Percentiles rank a stretch among this genome's conserved stretches.
phyloP scores from a whole-genome alignment of 2,113 vertebrate genomes.

The Peromyscus polionotus region DNA sequence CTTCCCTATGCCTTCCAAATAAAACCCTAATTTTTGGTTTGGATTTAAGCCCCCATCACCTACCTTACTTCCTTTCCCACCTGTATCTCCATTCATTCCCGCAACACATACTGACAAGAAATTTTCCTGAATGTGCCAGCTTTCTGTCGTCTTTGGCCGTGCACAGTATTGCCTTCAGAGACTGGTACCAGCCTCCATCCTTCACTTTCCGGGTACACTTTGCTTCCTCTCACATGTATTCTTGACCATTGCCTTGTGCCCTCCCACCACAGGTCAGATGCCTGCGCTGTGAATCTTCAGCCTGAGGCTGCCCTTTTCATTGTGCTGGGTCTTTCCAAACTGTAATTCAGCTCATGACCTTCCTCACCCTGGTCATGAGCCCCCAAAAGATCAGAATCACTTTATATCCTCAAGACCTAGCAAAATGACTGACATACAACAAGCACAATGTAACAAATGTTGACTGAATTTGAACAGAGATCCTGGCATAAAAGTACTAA shows the following conservation, averaged over 20 bases:
- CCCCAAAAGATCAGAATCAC: not conserved
- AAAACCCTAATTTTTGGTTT: slow-evolving; percentile 35
- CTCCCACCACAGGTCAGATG: not conserved
- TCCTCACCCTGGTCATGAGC: not conserved
- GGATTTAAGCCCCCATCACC: not conserved
- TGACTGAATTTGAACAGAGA: slow-evolving; percentile 53
- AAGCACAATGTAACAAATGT: not conserved
- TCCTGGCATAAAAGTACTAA: not conserved
- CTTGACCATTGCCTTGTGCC: not conserved
- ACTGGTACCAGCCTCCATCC: not conserved
- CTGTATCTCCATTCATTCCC: not conserved
- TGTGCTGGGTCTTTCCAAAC: not conserved
- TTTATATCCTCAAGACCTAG: slow-evolving; percentile 13
- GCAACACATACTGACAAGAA: not conserved
- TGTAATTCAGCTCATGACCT: not conserved
- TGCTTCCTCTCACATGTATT: not conserved
- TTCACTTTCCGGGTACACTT: not conserved
- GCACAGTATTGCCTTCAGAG: not conserved
- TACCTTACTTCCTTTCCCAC: not conserved
- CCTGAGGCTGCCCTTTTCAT: not conserved
- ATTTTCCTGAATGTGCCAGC: not conserved
- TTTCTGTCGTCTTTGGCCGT: not conserved
- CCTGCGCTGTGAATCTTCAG: not conserved
- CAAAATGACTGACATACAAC: not conserved
- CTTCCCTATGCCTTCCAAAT: not conserved